These are phyloP conservation scores for Aplysia californica DNA, from an alignment of 1,140 invertebrate genomes.

Conservation along the genomic window DNA sequence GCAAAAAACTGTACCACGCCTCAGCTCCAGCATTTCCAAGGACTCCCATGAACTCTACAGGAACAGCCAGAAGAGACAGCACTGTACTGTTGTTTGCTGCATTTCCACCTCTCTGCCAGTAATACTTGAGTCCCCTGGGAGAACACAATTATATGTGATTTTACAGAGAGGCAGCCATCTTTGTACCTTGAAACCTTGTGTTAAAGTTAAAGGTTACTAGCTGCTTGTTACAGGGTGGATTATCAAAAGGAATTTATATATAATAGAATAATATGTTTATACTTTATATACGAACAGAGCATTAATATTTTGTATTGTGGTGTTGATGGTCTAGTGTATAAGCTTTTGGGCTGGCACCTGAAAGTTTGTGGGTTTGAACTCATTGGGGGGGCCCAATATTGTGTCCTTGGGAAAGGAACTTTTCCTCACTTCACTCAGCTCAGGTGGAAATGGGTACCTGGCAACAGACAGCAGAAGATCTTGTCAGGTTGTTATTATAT, in stretches of 20 bases:
- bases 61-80: conserved; percentile 2
- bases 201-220: too few relatives aligned
- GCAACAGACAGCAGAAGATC: too few relatives aligned
- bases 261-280: background rate
- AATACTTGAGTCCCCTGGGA: background rate
- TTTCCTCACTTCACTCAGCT: too few relatives aligned
- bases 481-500: too few relatives aligned
- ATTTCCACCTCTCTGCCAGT: conserved; percentile 26
- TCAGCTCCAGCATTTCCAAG: conserved; percentile 1
- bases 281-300: background rate
- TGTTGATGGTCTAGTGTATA: too few relatives aligned
- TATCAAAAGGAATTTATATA: background rate
- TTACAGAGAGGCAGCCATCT: background rate
- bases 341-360: too few relatives aligned
- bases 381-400: too few relatives aligned
- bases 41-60: conserved; percentile 18
- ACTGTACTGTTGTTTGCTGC: conserved; percentile 19
- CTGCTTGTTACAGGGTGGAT: too few relatives aligned
- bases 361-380: too few relatives aligned
- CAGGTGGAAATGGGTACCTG: too few relatives aligned
- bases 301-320: background rate
- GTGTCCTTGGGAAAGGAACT: too few relatives aligned
- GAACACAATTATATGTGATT: background rate
- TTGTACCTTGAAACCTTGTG: background rate
- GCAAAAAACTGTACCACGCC: background rate